These are phyloP conservation scores for Cheirogaleus medius DNA, from an alignment of 2,113 vertebrate genomes.

Conservation along the genomic window DNA sequence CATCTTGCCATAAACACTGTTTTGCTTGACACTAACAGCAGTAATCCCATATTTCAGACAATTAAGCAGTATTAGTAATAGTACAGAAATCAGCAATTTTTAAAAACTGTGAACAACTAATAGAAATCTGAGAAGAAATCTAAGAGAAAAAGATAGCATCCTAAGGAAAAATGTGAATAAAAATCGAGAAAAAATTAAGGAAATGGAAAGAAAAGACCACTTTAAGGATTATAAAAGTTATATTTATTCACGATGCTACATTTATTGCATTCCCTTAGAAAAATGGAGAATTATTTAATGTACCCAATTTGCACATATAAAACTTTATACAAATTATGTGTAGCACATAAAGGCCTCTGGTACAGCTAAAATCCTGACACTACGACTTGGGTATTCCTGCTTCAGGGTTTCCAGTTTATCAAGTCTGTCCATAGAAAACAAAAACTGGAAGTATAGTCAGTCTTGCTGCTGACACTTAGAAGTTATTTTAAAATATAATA, in stretches of 20 bases:
- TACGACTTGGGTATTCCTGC: slow-evolving; percentile 60
- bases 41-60: not conserved
- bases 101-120: not conserved
- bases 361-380: slow-evolving; percentile 67
- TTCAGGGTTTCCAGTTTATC: slow-evolving; percentile 71
- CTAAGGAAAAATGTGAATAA: not conserved
- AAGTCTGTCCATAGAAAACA: slow-evolving; percentile 73
- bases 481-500: slow-evolving; percentile 76
- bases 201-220: slow-evolving; percentile 75
- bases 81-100: not conserved
- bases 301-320: slow-evolving; percentile 79
- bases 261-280: slow-evolving; percentile 82
- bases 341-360: slow-evolving; percentile 77
- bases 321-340: slow-evolving; percentile 79
- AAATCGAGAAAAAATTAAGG: not conserved
- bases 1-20: not conserved
- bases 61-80: not conserved
- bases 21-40: not conserved
- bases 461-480: slow-evolving; percentile 67
- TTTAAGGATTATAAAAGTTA: slow-evolving; percentile 80
- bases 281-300: slow-evolving; percentile 78
- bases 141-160: not conserved
- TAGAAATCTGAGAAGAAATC: slow-evolving; percentile 1
- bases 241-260: slow-evolving; percentile 83
- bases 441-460: slow-evolving; percentile 64